A percentile compares a stretch with the other conserved stretches of the same genome.
Conservation (phyloP, 2,113 vertebrate species). For the Sinocyclocheilus anophthalmus region DNA sequence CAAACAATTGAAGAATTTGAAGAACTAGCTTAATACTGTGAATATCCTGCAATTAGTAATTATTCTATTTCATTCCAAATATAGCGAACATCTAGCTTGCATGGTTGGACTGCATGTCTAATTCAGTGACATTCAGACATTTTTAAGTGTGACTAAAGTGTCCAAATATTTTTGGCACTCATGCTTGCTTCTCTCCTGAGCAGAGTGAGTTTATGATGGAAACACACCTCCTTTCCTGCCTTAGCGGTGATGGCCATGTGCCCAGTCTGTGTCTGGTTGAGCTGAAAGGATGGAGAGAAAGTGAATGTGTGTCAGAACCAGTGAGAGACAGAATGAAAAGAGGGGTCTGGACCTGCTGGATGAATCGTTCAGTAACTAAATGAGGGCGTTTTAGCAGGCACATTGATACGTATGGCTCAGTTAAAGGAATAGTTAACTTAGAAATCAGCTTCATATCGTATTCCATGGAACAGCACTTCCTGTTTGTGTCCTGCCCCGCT, state of each 20-base stretch:
- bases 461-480: neutral
- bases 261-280: conserved; percentile 25
- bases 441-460: neutral
- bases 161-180: neutral
- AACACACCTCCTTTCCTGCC: neutral
- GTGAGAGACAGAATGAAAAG: conserved; percentile 13
- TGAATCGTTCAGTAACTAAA: conserved; percentile 1
- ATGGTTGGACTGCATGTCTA: neutral
- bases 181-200: neutral
- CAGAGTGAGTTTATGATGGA: neutral
- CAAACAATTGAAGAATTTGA: too few species aligned
- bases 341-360: neutral
- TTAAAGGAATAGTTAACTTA: neutral
- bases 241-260: conserved; percentile 14
- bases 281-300: conserved; percentile 23
- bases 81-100: neutral
- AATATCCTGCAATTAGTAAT: too few species aligned
- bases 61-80: too few species aligned
- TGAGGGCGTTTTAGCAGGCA: neutral
- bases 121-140: neutral
- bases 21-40: too few species aligned
- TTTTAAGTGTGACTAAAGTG: neutral
- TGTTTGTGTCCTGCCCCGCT: neutral
- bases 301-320: conserved; percentile 38
- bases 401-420: neutral